Percentiles rank a stretch among this genome's conserved stretches.
phyloP scores from a whole-genome alignment of 2,113 vertebrate species.

The Excalfactoria chinensis region DNA sequence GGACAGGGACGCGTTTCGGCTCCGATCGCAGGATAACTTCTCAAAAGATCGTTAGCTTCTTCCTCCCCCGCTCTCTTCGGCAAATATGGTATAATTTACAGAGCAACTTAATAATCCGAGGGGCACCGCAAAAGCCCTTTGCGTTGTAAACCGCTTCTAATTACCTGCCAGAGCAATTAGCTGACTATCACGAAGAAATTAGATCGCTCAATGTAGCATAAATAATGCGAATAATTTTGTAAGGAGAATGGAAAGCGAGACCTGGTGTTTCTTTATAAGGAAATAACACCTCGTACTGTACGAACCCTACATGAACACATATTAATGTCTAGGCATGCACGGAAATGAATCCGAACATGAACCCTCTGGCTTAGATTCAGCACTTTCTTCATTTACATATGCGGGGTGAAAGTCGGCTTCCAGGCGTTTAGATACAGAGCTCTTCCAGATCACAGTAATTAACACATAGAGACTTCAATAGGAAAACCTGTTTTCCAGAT shows the following conservation, averaged over 20 bases:
- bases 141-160: conserved; percentile 86
- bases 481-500: conserved; percentile 88
- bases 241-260: conserved; percentile 88
- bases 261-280: conserved; percentile 87
- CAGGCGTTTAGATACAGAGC: conserved; percentile 81
- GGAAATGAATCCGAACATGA: conserved; percentile 79
- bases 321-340: conserved; percentile 84
- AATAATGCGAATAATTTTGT: conserved; percentile 90
- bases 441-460: conserved; percentile 87
- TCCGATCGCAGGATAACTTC: conserved; percentile 79
- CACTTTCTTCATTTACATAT: conserved; percentile 80
- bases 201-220: conserved; percentile 92
- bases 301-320: conserved; percentile 79
- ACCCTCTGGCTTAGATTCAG: conserved; percentile 81
- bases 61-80: conserved; percentile 67
- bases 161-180: conserved; percentile 97
- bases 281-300: conserved; percentile 86
- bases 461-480: conserved; percentile 85
- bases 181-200: conserved; percentile 92
- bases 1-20: conserved; percentile 54
- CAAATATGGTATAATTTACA: conserved; percentile 89
- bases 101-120: conserved; percentile 87
- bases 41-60: conserved; percentile 67
- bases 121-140: conserved; percentile 83
- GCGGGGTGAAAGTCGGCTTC: conserved; percentile 81